Evolutionary conservation across 2,888 invertebrate genomes (phyloP).

Genomic region (Punctoribates punctum): DNA sequence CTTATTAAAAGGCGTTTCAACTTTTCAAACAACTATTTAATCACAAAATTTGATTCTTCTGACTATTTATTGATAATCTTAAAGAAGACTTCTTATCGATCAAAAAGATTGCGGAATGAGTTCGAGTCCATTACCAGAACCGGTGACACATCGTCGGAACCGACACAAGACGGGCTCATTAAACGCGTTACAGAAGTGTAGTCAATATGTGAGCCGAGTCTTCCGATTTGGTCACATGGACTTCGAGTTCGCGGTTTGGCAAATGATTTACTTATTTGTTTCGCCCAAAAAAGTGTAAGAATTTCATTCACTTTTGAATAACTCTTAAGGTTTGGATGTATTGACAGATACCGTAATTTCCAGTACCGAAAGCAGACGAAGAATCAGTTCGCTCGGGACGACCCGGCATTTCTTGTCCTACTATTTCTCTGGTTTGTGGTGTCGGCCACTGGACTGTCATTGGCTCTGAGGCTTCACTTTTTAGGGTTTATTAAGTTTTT

Average conservation of each 20-base stretch:
- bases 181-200: constrained; percentile 42
- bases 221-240: constrained; percentile 96
- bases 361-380: constrained; percentile 97
- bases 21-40: too few relatives aligned
- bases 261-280: constrained; percentile 91
- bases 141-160: constrained; percentile 60
- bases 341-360: constrained; percentile 74
- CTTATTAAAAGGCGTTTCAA: background rate
- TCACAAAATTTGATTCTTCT: too few relatives aligned
- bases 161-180: constrained; percentile 71
- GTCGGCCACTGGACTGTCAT: constrained; percentile 82
- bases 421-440: constrained; percentile 78
- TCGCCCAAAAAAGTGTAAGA: constrained; percentile 82
- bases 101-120: background rate
- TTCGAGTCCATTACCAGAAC: constrained; percentile 42
- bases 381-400: constrained; percentile 97
- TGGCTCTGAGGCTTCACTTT: constrained; percentile 67
- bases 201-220: constrained; percentile 71
- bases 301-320: background rate
- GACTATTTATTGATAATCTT: too few relatives aligned
- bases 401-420: constrained; percentile 94
- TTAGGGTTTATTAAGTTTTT: constrained; percentile 70
- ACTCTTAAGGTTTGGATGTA: background rate
- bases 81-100: too few relatives aligned
- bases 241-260: constrained; percentile 99